These are phyloP conservation scores for Charaxes varanes DNA, from an alignment of 1,140 invertebrate species.

Conservation along the genomic window DNA sequence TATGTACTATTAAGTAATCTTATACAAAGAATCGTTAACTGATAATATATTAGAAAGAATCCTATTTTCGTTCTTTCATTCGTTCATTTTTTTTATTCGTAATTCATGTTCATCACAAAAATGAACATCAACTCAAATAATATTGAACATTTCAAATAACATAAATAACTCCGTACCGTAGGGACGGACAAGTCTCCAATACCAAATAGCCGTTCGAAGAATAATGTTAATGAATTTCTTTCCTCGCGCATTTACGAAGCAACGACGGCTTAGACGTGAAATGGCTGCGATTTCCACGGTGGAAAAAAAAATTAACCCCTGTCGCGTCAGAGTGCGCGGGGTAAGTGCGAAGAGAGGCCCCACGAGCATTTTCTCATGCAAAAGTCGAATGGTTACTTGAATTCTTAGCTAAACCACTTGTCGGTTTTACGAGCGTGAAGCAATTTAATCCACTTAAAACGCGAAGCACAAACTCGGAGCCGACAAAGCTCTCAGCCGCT, in stretches of 20 bases:
- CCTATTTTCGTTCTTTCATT: too few species aligned
- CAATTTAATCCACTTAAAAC: constrained; percentile 74
- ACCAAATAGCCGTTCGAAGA: constrained; percentile 30
- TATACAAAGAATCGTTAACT: too few species aligned
- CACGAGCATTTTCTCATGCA: constrained; percentile 68
- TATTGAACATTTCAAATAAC: too few species aligned
- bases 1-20: too few species aligned
- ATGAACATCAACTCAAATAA: too few species aligned
- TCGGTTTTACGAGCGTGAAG: constrained; percentile 72
- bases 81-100: too few species aligned
- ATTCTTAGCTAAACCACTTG: constrained; percentile 72
- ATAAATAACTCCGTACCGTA: constrained; percentile 24
- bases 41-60: too few species aligned
- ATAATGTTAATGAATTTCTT: constrained; percentile 61
- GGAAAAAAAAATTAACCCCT: constrained; percentile 46
- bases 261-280: constrained; percentile 46
- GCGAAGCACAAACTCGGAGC: constrained; percentile 69
- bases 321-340: constrained; percentile 48
- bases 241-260: constrained; percentile 61
- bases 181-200: constrained; percentile 30
- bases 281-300: constrained; percentile 40
- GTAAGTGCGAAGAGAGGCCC: constrained; percentile 56
- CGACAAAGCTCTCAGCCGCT: constrained; percentile 72
- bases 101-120: too few species aligned
- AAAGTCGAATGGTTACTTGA: constrained; percentile 73